Base-by-base conservation (phyloP, 2,888 invertebrate genomes). In the Meloe dianella region DNA sequence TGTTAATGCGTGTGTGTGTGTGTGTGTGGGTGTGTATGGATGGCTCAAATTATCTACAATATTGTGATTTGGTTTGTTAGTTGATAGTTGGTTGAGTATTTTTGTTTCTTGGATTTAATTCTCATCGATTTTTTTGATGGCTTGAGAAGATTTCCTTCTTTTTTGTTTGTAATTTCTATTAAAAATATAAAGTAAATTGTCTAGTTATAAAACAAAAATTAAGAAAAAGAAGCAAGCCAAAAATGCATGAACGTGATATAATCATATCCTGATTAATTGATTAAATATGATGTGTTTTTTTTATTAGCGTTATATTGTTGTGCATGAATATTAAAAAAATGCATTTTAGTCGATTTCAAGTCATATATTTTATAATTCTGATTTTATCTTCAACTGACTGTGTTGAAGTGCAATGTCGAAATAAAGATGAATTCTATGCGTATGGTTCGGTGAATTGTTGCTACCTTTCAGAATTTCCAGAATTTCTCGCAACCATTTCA, bases 61-160 rank as follows among this genome's bases (percentile, higher is more conserved):
- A 30, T 67, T 67, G 64, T 67, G 67, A 67, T 67, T 67, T 64
- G 58, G 67, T 67, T 67, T 64, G 67, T 67, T 67, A 63, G 57
- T 57, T 63, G 57, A 60, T n/a, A n/a, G n/a, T n/a, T n/a, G n/a
- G n/a, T n/a, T n/a, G n/a, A n/a, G n/a, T n/a, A n/a, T n/a, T n/a
- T n/a, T n/a, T n/a, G n/a, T n/a, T n/a, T n/a, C n/a, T n/a, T n/a
- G n/a, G n/a, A n/a, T n/a, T n/a, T n/a, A n/a, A n/a, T n/a, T n/a
- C n/a, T n/a, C n/a, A n/a, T n/a, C n/a, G 41, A 14, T 30, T 57
- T 63, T 63, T 63, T 66, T 60, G 60, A 63, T 66, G 60, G 63
- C 66, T 41, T 41, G n/a, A 41, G n/a, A 10, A 66, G n/a, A n/a
- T n/a, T 59, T 35, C 59, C 60, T 63, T 60, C 47, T 62, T 35